Evolutionary conservation across 2,888 invertebrate species (phyloP).

Genomic region (Aporophyla lueneburgensis): DNA sequence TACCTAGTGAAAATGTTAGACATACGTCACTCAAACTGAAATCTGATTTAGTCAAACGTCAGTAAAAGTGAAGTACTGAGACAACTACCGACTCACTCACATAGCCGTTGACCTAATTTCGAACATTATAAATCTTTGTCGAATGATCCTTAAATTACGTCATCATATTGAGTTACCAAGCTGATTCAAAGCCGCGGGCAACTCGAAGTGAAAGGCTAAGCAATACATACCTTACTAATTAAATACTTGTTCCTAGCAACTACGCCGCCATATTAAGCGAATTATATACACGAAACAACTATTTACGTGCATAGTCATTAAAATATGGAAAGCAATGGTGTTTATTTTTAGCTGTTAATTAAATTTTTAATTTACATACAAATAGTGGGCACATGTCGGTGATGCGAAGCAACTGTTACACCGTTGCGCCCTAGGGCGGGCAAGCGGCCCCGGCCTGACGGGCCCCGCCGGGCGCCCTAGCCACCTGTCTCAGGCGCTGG

Average conservation of each 20-base stretch:
- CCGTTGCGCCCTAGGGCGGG: slow-evolving; percentile 78
- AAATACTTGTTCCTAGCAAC: slow-evolving; percentile 63
- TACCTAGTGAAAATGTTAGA: background rate
- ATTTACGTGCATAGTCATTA: slow-evolving; percentile 40
- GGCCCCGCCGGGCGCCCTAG: slow-evolving; percentile 68
- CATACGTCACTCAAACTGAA: slow-evolving; percentile 10
- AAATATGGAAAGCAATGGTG: slow-evolving; percentile 69
- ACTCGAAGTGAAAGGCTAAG: slow-evolving; percentile 67
- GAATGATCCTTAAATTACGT: slow-evolving; percentile 69
- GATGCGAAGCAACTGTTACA: slow-evolving; percentile 67
- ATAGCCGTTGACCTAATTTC: slow-evolving; percentile 56
- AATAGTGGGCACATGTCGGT: slow-evolving; percentile 72
- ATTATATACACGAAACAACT: slow-evolving; percentile 37
- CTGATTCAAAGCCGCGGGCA: slow-evolving; percentile 61
- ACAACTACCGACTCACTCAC: slow-evolving; percentile 21
- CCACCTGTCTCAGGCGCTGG: slow-evolving; percentile 78
- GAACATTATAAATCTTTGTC: slow-evolving; percentile 62
- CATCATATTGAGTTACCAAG: slow-evolving; percentile 58
- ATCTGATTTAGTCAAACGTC: slow-evolving; percentile 19
- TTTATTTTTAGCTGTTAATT: slow-evolving; percentile 79
- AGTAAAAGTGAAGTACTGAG: slow-evolving; percentile 20
- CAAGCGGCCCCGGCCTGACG: slow-evolving; percentile 65
- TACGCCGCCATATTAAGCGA: slow-evolving; percentile 53
- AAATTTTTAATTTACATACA: slow-evolving; percentile 80
- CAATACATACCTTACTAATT: slow-evolving; percentile 63